Evolutionary conservation across 53 echinoderm and acorn worm species (phyloP).

Genomic region (Antedon mediterranea): DNA sequence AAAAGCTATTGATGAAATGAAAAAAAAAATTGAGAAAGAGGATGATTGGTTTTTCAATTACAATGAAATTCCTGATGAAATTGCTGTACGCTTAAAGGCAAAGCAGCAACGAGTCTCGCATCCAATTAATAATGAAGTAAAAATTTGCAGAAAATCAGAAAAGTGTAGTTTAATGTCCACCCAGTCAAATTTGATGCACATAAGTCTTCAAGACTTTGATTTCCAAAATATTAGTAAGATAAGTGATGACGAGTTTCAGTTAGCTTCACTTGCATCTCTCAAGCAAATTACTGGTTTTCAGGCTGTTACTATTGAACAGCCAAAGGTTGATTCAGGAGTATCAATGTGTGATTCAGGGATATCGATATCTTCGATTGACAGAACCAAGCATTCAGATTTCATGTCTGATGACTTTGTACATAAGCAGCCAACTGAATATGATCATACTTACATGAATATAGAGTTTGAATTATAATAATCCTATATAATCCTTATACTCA

Average conservation of each 20-base stretch:
- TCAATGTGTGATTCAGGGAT: neutral
- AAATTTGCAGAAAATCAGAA: neutral
- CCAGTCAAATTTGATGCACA: neutral
- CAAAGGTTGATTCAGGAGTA: neutral
- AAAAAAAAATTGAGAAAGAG: neutral
- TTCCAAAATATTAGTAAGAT: neutral
- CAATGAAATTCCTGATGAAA: neutral
- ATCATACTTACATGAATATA: no score
- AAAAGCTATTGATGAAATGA: neutral
- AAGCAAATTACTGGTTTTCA: neutral
- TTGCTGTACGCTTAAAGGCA: neutral
- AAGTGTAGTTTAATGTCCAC: neutral
- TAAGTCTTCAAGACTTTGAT: neutral
- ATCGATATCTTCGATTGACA: neutral
- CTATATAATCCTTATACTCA: no score
- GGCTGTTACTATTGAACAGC: neutral
- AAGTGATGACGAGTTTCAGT: neutral
- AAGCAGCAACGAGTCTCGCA: neutral
- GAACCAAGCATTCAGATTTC: neutral
- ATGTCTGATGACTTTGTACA: no score
- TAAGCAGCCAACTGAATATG: no score
- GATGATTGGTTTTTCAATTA: neutral
- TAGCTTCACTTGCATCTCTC: neutral
- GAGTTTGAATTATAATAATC: no score
- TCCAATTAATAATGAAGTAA: neutral